A percentile compares a stretch with the other conserved stretches of the same genome.
These are phyloP conservation scores for Condylura cristata DNA, from an alignment of 2,113 vertebrate species.

Conservation along the genomic window DNA sequence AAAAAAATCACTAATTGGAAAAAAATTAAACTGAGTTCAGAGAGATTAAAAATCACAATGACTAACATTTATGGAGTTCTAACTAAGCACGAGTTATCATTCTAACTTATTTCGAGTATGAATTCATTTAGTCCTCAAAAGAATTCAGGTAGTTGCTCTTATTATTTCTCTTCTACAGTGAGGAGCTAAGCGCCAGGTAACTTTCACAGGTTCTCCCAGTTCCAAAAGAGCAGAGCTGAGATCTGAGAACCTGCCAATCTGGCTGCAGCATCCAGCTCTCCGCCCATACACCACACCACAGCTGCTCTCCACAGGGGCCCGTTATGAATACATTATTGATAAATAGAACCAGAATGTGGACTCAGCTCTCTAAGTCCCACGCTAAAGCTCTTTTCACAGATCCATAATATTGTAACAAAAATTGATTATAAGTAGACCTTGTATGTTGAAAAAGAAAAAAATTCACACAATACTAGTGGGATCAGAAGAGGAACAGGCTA, in stretches of 20 bases:
- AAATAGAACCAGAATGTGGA: neutral
- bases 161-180: neutral
- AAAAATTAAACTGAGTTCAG: neutral
- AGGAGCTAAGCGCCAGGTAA: neutral
- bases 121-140: neutral
- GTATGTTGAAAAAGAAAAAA: neutral
- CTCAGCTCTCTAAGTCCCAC: neutral
- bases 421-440: neutral
- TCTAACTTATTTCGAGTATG: neutral
- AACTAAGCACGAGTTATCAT: neutral
- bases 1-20: too few species aligned
- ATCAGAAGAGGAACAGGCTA: neutral
- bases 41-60: neutral
- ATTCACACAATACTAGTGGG: neutral
- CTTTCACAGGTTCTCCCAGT: neutral
- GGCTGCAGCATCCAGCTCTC: neutral
- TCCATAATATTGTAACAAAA: neutral
- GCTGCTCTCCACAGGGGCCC: rapidly evolving
- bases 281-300: neutral
- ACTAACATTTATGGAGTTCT: neutral
- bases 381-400: neutral
- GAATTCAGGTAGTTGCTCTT: neutral
- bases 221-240: neutral
- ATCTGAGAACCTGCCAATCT: neutral
- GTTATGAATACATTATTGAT: neutral